Evolutionary conservation across 2,797 vertebrate genomes (phyloP).

Genomic region (Enteromius unitaeniatus): DNA sequence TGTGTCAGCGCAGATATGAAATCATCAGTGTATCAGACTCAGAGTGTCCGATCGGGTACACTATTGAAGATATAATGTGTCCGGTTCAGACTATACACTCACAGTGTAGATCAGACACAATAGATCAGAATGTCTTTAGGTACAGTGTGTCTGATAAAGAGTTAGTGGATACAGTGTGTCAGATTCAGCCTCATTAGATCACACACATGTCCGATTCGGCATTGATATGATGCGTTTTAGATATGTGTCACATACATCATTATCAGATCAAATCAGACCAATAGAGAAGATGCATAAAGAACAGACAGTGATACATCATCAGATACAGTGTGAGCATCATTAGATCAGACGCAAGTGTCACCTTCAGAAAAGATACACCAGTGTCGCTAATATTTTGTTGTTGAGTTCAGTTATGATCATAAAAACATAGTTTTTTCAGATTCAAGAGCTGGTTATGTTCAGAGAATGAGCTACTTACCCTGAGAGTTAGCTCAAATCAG

Average conservation of each 20-base stretch:
- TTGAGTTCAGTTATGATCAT: too few relatives aligned
- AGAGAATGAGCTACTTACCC: too few relatives aligned
- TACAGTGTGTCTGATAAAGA: background rate
- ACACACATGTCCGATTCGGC: too few relatives aligned
- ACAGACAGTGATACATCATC: background rate
- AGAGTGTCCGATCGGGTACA: background rate
- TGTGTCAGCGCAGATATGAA: background rate
- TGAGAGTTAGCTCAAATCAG: background rate
- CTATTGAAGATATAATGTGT: background rate
- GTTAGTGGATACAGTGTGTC: background rate
- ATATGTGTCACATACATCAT: background rate
- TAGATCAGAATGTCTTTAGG: background rate
- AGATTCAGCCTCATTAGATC: background rate
- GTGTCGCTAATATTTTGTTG: too few relatives aligned
- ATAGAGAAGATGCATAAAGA: background rate
- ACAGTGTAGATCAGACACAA: background rate
- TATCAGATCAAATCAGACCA: background rate
- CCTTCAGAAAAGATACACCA: background rate
- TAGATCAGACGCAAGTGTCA: background rate
- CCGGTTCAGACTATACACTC: background rate
- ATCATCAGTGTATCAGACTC: background rate
- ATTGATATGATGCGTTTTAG: too few relatives aligned
- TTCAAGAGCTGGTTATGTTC: too few relatives aligned
- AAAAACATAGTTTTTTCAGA: too few relatives aligned
- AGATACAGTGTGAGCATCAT: background rate